Evolutionary conservation across 2,113 vertebrate genomes (phyloP), one percentile per base, ranked within the genome.

Genomic region (Vanacampus margaritifer): DNA sequence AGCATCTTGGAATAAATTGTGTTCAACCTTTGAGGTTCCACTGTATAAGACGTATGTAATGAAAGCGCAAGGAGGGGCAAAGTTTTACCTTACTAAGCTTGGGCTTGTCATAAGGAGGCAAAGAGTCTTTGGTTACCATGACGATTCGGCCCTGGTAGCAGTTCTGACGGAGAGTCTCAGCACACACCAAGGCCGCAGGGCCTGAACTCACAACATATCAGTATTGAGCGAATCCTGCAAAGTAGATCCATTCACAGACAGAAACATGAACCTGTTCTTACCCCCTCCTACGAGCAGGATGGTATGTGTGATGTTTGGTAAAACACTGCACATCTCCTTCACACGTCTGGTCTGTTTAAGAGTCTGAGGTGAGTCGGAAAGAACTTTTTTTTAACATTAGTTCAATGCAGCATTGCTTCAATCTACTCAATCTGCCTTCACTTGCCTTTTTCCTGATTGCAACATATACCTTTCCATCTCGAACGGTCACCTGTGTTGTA

Each of bases 151-250:
- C 94, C 0, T 77, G 86, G 67, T 94, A 95, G 32, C 87, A 84
- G 72, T 94, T 93, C 74, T 96, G 95, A 3, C 95, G 90, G 63
- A 97, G 93, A 0, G 89, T 95, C 82, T 97, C 95, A 19, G 95
- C 94, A 48, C 95, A 96, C 12, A 91, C 83, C 79, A 95, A 76
- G 0, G 94, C 87, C 41, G 95, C 94, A 10, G 94, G 93, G 3
- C 95, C 95, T 96, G 0, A 9, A 16, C 48, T 65, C 12, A 71
- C 10, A 73, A 60, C n/a, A 71, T n/a, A 14, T 19, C 2, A 53
- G 17, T 1, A 26, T 2, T 3, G 56, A 12, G n/a, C 9, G 1
- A 9, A 51, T 51, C 21, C 21, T 23, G n/a, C 35, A 6, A 8
- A 69, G 11, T 35, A 35, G 5, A 51, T 17, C 35, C 41, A 32